phyloP scores from a whole-genome alignment of 2,113 vertebrate species.

The Platycercus adscitus region DNA sequence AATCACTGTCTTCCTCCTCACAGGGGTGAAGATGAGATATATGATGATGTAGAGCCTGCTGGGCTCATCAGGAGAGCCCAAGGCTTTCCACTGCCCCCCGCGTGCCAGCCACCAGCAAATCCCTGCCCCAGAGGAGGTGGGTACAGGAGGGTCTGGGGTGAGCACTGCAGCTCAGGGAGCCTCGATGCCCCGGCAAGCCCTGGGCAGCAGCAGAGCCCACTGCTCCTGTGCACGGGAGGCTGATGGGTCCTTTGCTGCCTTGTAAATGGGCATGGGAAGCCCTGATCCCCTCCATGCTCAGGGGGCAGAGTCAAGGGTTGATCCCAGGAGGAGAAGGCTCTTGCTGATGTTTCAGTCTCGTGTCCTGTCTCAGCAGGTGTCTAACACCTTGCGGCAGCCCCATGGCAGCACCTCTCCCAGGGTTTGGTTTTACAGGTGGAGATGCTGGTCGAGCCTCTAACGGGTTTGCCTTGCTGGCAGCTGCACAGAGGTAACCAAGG shows the following conservation, averaged over 20 bases:
- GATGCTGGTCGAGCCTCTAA: background rate
- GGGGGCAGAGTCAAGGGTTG: background rate
- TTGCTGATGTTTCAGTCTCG: background rate
- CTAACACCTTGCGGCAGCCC: background rate
- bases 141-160: background rate
- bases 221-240: background rate
- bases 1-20: accelerated
- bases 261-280: background rate
- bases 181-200: accelerated
- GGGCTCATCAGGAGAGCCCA: background rate
- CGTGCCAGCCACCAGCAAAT: background rate
- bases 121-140: background rate
- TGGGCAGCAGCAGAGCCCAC: accelerated
- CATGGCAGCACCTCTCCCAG: background rate
- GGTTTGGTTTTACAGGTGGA: constrained; percentile 52
- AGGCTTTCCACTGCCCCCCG: background rate
- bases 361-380: background rate
- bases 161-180: background rate
- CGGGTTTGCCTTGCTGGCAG: background rate
- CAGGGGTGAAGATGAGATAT: constrained; percentile 36
- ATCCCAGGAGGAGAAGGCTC: background rate
- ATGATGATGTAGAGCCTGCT: background rate
- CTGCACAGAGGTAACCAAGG: background rate
- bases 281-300: accelerated
- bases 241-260: background rate